These are phyloP conservation scores for Stictocephala bisonia DNA, from an alignment of 2,888 invertebrate species.

Conservation along the genomic window DNA sequence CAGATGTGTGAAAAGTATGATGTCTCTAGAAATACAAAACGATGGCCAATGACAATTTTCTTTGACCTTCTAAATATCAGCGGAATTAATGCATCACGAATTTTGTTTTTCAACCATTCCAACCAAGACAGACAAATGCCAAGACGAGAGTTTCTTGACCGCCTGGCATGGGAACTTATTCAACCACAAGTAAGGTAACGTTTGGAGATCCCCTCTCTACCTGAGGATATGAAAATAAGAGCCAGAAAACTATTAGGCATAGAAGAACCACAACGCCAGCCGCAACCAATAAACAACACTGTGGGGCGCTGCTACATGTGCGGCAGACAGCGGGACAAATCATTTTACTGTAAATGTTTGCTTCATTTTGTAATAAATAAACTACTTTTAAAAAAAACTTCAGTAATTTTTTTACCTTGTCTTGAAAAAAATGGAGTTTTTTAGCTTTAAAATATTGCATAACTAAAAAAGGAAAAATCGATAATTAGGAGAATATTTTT, in stretches of 20 bases:
- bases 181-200: slow-evolving; percentile 17
- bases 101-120: not conserved
- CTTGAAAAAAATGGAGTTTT: slow-evolving; percentile 22
- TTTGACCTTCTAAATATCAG: slow-evolving; percentile 13
- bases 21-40: slow-evolving; percentile 19
- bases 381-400: not conserved
- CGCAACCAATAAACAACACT: not conserved
- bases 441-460: not conserved
- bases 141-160: slow-evolving; percentile 12
- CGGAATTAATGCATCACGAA: slow-evolving; percentile 14
- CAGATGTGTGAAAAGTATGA: slow-evolving; percentile 32
- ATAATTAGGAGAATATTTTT: too few species aligned
- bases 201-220: not conserved
- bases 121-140: not conserved
- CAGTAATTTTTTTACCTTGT: not conserved
- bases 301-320: slow-evolving; percentile 28
- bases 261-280: slow-evolving; percentile 17
- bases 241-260: slow-evolving; percentile 7
- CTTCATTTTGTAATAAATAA: not conserved
- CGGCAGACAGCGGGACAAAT: slow-evolving; percentile 12
- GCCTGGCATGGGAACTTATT: slow-evolving; percentile 20
- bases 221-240: slow-evolving; percentile 6
- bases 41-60: slow-evolving; percentile 25
- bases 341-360: not conserved
- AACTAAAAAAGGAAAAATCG: not conserved